A percentile compares a stretch with the other conserved stretches of the same genome.
Conservation (phyloP, 2,113 vertebrate genomes). For the Heterochromis multidens region DNA sequence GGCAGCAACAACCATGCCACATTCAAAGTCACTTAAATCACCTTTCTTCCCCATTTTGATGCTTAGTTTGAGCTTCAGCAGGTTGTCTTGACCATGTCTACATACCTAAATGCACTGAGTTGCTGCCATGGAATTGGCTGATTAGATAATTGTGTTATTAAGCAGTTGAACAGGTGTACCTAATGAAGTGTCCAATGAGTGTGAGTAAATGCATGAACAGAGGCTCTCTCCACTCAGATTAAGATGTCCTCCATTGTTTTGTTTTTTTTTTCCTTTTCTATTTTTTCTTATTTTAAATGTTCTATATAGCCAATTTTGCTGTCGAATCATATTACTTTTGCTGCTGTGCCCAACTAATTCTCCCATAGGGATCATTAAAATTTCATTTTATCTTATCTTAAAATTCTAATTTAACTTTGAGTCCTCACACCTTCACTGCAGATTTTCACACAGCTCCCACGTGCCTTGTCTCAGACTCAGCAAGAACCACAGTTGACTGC, state of each 20-base stretch:
- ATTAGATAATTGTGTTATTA: neutral
- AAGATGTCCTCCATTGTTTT: neutral
- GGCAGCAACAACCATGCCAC: neutral
- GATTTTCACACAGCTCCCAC: constrained; percentile 47
- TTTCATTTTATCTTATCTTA: constrained; percentile 32
- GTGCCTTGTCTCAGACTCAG: constrained; percentile 18
- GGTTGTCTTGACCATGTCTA: neutral
- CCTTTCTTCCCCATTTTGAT: neutral
- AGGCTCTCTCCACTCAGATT: neutral
- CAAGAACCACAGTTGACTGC: constrained; percentile 3
- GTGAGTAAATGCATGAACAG: neutral
- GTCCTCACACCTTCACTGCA: constrained; percentile 38
- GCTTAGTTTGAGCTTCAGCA: neutral
- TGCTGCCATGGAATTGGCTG: neutral
- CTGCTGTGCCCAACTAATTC: constrained; percentile 8
- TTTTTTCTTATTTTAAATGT: neutral
- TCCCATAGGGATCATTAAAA: constrained; percentile 41
- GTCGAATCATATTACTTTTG: constrained; percentile 25
- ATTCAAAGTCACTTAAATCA: neutral
- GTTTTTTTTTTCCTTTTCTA: neutral
- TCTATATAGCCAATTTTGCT: neutral
- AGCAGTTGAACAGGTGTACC: no score
- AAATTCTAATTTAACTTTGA: constrained; percentile 39
- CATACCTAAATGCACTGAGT: neutral
- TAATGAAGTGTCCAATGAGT: neutral